Conservation (phyloP, 2,113 vertebrate genomes). For the Rhinopomastus cyanomelas region DNA sequence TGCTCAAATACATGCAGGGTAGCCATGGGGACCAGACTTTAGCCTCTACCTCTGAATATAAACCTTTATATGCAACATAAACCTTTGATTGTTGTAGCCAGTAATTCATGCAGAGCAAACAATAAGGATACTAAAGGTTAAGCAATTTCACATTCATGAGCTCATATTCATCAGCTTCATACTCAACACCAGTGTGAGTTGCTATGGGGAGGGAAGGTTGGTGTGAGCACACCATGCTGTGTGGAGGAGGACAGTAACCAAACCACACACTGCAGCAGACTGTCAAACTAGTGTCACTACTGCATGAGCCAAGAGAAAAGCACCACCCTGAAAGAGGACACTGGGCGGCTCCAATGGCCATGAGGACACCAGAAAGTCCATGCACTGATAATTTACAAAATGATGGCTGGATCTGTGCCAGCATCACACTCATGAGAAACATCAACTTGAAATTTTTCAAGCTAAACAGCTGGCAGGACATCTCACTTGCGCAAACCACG, state of each 20-base stretch:
- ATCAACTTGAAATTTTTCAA: background rate
- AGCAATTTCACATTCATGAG: background rate
- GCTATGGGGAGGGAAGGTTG: background rate
- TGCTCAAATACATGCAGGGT: background rate
- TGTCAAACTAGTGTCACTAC: background rate
- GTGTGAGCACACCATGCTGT: accelerated
- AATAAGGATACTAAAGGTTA: background rate
- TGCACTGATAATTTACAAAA: background rate
- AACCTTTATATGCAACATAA: background rate
- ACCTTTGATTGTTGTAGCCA: background rate
- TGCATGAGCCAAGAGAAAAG: background rate
- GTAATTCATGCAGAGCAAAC: background rate
- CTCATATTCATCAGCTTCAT: background rate
- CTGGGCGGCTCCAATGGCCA: background rate
- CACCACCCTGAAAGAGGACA: background rate
- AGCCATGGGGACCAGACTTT: background rate
- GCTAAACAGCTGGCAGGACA: background rate
- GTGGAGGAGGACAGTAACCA: slow-evolving; percentile 8
- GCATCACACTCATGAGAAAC: background rate
- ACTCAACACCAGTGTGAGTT: background rate
- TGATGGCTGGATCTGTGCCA: background rate
- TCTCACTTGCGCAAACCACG: background rate
- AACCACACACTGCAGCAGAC: background rate
- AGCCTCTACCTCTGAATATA: background rate
- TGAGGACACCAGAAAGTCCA: background rate